These are phyloP conservation scores for Drosophila pruinosa DNA, from an alignment of 1,140 invertebrate genomes.

Conservation along the genomic window DNA sequence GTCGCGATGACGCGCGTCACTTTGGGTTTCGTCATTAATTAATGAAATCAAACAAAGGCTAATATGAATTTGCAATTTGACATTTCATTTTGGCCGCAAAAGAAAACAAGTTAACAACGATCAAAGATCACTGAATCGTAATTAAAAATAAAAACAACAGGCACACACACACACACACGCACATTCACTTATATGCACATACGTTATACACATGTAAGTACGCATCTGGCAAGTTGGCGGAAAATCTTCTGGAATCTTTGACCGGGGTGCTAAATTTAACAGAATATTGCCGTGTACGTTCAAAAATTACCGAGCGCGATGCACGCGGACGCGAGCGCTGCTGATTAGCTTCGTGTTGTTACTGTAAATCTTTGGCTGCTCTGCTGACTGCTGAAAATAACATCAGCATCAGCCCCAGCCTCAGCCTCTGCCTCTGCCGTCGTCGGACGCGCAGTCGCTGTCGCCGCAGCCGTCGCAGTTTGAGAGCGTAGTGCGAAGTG, in stretches of 20 bases:
- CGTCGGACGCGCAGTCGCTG: not conserved
- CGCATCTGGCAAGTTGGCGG: slow-evolving; percentile 35
- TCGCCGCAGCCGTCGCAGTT: slow-evolving; percentile 1
- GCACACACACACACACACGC: not conserved
- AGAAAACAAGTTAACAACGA: slow-evolving; percentile 20
- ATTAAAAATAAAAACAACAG: slow-evolving; percentile 15
- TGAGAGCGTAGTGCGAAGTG: slow-evolving; percentile 35
- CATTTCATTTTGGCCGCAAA: slow-evolving; percentile 45
- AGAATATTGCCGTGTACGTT: slow-evolving; percentile 39
- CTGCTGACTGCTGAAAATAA: slow-evolving; percentile 68
- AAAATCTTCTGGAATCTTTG: slow-evolving; percentile 54
- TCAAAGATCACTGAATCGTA: slow-evolving; percentile 12
- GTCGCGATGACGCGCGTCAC: slow-evolving; percentile 42
- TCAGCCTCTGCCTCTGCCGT: slow-evolving; percentile 1
- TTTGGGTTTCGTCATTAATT: slow-evolving; percentile 75
- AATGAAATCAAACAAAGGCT: slow-evolving; percentile 71
- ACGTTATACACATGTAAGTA: not conserved
- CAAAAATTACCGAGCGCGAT: slow-evolving; percentile 49
- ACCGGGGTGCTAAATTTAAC: slow-evolving; percentile 54
- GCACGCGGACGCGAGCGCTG: slow-evolving; percentile 68
- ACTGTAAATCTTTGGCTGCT: slow-evolving; percentile 68
- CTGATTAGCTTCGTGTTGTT: slow-evolving; percentile 73
- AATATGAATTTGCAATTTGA: slow-evolving; percentile 61
- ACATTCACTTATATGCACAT: not conserved
- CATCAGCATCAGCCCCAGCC: slow-evolving; percentile 52